Conservation (phyloP, 1,140 invertebrate genomes). For the Bombus breviceps region DNA sequence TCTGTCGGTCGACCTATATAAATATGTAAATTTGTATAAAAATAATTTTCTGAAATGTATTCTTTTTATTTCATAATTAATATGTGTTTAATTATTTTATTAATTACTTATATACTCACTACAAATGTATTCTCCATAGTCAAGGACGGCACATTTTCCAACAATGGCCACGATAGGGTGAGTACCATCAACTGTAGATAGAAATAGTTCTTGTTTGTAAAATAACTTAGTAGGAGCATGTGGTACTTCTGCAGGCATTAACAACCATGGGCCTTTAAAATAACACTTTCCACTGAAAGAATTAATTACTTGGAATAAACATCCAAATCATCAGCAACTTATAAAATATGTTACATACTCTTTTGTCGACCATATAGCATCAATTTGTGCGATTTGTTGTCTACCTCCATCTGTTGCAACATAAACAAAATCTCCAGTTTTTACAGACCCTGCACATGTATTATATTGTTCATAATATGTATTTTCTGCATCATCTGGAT, state of each 20-base stretch:
- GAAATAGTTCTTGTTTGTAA: constrained; percentile 97
- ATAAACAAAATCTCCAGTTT: constrained; percentile 97
- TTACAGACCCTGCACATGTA: constrained; percentile 91
- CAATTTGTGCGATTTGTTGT: constrained; percentile 96
- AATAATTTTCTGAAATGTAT: not conserved
- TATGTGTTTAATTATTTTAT: not conserved
- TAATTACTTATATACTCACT: constrained; percentile 84
- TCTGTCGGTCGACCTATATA: constrained; percentile 94
- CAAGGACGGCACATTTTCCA: constrained; percentile 95
- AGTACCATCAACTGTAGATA: constrained; percentile 95
- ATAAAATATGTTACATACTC: constrained; percentile 84
- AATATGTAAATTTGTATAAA: constrained; percentile 1
- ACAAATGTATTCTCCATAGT: constrained; percentile 95
- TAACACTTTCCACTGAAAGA: constrained; percentile 91
- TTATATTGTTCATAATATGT: constrained; percentile 97
- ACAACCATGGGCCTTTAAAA: constrained; percentile 96
- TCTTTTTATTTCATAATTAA: not conserved
- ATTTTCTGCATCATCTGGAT: constrained; percentile 88
- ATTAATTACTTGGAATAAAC: constrained; percentile 38
- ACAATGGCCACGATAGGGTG: constrained; percentile 95
- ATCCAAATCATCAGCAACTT: not conserved
- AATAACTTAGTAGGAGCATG: constrained; percentile 90
- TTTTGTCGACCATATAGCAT: constrained; percentile 95
- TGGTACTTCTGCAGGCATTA: constrained; percentile 93
- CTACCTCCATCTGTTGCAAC: constrained; percentile 93